These are phyloP conservation scores for Aphidius gifuensis DNA, from an alignment of 1,140 invertebrate genomes.

Conservation along the genomic window DNA sequence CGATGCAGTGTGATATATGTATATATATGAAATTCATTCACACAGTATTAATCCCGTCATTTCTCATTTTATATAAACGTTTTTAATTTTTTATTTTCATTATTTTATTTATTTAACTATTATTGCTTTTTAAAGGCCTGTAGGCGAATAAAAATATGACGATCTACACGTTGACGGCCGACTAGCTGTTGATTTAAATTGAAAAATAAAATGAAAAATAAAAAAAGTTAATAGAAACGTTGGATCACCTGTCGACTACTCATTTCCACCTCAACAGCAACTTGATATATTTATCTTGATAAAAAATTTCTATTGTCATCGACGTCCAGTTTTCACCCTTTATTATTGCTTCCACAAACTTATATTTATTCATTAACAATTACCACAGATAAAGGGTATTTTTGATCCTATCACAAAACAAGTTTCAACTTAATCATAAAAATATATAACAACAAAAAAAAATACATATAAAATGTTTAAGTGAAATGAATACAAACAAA, in stretches of 20 bases:
- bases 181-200: neutral
- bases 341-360: slow-evolving; percentile 33
- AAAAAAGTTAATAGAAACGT: slow-evolving; percentile 25
- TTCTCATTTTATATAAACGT: too few relatives aligned
- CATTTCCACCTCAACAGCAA: neutral
- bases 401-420: too few relatives aligned
- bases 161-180: slow-evolving; percentile 19
- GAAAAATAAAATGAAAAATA: neutral
- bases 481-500: too few relatives aligned
- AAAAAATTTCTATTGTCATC: slow-evolving; percentile 8
- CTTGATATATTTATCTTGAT: slow-evolving; percentile 8
- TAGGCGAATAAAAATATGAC: slow-evolving; percentile 26
- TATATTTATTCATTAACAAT: slow-evolving; percentile 48
- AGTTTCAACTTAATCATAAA: too few relatives aligned
- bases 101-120: neutral
- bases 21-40: slow-evolving; percentile 10
- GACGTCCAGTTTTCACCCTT: slow-evolving; percentile 22
- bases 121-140: neutral
- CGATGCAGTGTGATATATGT: neutral
- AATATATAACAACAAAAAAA: too few relatives aligned
- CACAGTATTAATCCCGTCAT: neutral
- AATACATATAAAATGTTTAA: too few relatives aligned
- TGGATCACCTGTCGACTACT: slow-evolving; percentile 34
- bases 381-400: slow-evolving; percentile 25
- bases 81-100: neutral